Conservation (phyloP, 2,113 vertebrate species). For the Cyrtonyx montezumae region DNA sequence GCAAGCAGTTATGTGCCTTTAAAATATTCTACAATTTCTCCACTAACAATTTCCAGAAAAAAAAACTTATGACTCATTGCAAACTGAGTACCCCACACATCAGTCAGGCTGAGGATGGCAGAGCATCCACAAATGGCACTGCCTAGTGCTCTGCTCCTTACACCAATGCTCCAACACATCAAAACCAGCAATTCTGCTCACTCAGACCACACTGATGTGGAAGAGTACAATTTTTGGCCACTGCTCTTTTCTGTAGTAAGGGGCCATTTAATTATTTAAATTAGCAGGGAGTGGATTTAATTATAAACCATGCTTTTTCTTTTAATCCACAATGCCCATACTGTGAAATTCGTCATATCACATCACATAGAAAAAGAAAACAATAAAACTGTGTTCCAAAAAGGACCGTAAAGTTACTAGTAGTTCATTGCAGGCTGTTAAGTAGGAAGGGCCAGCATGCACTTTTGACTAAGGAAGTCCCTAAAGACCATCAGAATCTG, state of each 20-base stretch:
- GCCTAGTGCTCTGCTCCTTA: not conserved
- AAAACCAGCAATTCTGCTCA: not conserved
- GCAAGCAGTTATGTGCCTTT: not conserved
- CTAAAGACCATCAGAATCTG: not conserved
- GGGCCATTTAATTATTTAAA: not conserved
- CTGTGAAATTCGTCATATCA: not conserved
- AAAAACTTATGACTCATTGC: not conserved
- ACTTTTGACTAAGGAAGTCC: not conserved
- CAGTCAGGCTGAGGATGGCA: not conserved
- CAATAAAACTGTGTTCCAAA: not conserved
- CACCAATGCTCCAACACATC: not conserved
- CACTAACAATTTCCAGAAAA: not conserved
- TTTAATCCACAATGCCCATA: not conserved
- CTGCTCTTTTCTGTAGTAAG: not conserved
- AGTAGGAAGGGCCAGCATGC: not conserved
- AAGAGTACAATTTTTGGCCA: not conserved
- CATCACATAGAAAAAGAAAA: not conserved
- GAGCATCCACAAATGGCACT: rapidly evolving
- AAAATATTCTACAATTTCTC: not conserved
- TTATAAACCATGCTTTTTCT: not conserved
- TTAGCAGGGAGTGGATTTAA: not conserved
- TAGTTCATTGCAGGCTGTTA: not conserved
- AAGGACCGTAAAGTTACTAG: not conserved
- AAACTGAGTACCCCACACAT: not conserved
- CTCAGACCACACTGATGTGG: not conserved